Base-by-base conservation (phyloP, 2,113 vertebrate genomes). In the Vireo altiloquus region DNA sequence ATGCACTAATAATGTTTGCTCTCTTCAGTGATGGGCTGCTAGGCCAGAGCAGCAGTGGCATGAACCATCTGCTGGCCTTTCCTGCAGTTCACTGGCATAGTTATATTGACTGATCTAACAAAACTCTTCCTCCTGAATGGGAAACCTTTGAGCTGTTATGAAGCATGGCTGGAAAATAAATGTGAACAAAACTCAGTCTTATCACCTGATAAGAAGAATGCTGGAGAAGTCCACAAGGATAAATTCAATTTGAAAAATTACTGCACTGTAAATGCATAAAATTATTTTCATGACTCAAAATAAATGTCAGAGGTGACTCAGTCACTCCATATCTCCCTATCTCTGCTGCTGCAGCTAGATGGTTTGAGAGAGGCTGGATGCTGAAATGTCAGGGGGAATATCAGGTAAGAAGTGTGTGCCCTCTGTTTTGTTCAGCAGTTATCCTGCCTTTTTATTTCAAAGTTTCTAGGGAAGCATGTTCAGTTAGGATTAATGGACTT, bases 371-470 rank as follows among this genome's bases (percentile, higher is more conserved):
- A 95, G 18, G 20, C 52, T 78, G 76, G 59, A 90, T 89, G 33
- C 49, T 82, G 77, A 97, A 97, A 97, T 97, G 96, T 96, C 96
- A 96, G 64, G 77, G 86, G 88, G 69, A 81, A 95, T 95, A 92
- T 91, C 85, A 95, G 94, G 87, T 91, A 95, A 76, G 63, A 89
- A 81, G 81, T 53, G 46, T 80, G 79, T 77, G 69, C 49, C 33
- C n/a, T 93, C 57, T 87, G 60, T 91, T 97, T 95, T 81, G 60
- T 87, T 77, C 82, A 80, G 70, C 64, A 79, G 61, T 68, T 89
- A 57, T 57, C n/a, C 53, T 71, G 70, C 46, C 40, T 94, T 92
- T 94, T 87, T 89, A 95, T 93, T 95, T 95, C 88, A 81, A 93
- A 95, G 65, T 88, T 96, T 88, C 71, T 52, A 30, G 65, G n/a